These are phyloP conservation scores for Drosophila eohydei DNA, from an alignment of 2,888 invertebrate genomes.

Conservation along the genomic window DNA sequence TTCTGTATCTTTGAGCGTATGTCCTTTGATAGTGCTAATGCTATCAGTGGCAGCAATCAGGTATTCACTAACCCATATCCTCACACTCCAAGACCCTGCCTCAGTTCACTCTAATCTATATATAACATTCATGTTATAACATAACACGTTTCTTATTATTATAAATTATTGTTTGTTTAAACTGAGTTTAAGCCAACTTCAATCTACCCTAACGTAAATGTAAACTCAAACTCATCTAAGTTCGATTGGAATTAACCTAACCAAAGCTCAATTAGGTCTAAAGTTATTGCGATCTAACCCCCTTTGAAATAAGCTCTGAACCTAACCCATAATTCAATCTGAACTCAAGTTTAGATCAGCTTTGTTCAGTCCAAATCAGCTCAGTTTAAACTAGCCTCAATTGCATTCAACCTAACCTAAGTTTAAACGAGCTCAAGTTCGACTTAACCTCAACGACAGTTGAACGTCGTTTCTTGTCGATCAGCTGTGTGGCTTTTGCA, in stretches of 20 bases:
- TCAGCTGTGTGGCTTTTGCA: conserved; percentile 32
- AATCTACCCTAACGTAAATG: not conserved
- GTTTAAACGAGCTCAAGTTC: not conserved
- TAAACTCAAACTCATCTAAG: not conserved
- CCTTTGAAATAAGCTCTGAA: no score
- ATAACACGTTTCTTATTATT: not conserved
- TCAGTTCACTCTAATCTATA: not conserved
- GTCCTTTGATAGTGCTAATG: not conserved
- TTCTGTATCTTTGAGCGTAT: not conserved
- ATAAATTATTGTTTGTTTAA: not conserved
- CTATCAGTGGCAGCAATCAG: not conserved
- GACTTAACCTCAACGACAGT: conserved; percentile 8
- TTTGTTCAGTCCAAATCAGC: not conserved
- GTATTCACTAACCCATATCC: not conserved
- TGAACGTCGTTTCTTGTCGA: conserved; percentile 10
- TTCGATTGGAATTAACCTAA: not conserved
- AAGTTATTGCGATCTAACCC: no score
- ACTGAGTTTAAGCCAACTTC: not conserved
- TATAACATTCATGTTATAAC: not conserved
- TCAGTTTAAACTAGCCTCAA: not conserved
- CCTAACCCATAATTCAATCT: not conserved
- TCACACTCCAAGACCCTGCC: not conserved
- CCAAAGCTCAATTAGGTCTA: no score
- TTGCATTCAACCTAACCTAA: not conserved
- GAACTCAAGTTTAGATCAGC: not conserved